Evolutionary conservation across 2,888 invertebrate genomes (phyloP).

Genomic region (Neuroscelio doddi): DNA sequence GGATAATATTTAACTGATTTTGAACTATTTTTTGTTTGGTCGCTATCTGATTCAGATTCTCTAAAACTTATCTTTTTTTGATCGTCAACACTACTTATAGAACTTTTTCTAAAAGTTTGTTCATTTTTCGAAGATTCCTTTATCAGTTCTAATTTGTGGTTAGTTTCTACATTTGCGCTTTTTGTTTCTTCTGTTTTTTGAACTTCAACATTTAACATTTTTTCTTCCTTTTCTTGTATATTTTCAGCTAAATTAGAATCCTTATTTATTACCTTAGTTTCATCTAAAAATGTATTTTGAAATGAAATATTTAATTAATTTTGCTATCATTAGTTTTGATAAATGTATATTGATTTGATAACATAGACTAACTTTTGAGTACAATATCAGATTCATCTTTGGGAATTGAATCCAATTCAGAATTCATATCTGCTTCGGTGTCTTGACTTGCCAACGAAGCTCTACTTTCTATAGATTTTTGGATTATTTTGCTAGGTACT

Average conservation of each 20-base stretch:
- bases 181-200: constrained; percentile 17
- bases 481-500: constrained; percentile 11
- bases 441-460: constrained; percentile 52
- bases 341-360: no score
- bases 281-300: no score
- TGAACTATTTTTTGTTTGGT: constrained; percentile 41
- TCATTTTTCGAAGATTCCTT: constrained; percentile 8
- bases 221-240: constrained; percentile 30
- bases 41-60: constrained; percentile 47
- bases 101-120: not conserved
- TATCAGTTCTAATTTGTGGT: constrained; percentile 21
- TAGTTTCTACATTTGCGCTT: no score
- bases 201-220: constrained; percentile 27
- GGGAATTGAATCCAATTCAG: constrained; percentile 55
- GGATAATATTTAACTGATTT: constrained; percentile 55
- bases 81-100: constrained; percentile 2
- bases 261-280: no score
- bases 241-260: constrained; percentile 19
- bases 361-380: constrained; percentile 55
- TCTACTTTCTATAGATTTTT: constrained; percentile 23
- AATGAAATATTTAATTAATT: no score
- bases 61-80: constrained; percentile 25
- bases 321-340: no score
- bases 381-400: constrained; percentile 54
- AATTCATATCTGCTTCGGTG: constrained; percentile 60